phyloP scores from a whole-genome alignment of 2,888 invertebrate genomes.

The Pyrochroa serraticornis region DNA sequence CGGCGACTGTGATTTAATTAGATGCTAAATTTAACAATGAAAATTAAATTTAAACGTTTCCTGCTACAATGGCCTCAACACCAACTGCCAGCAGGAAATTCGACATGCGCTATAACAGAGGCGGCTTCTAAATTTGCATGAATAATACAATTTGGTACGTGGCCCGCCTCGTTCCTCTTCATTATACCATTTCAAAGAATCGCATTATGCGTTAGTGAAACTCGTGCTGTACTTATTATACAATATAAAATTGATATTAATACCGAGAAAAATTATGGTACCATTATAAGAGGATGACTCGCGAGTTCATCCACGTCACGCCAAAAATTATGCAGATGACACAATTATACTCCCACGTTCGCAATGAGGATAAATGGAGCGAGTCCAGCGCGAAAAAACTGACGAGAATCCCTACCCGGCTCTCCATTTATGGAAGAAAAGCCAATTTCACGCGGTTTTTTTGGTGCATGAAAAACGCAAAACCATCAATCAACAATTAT shows the following conservation, averaged over 20 bases:
- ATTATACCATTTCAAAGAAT: too few relatives aligned
- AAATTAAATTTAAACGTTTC: constrained; percentile 4
- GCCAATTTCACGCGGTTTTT: not conserved
- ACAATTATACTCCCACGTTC: constrained; percentile 8
- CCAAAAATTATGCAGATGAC: not conserved
- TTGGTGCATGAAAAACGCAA: constrained; percentile 7
- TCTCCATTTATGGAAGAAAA: not conserved
- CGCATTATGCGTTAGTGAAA: too few relatives aligned
- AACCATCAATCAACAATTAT: constrained; percentile 10
- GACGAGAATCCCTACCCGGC: not conserved
- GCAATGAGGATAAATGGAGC: constrained; percentile 7
- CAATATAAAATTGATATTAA: too few relatives aligned
- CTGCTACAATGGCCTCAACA: not conserved
- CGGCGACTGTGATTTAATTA: not conserved
- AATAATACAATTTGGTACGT: constrained; percentile 2
- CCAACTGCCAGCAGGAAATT: not conserved
- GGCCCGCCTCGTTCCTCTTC: not conserved
- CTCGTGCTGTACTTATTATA: too few relatives aligned
- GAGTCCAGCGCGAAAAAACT: not conserved
- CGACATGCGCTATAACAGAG: constrained; percentile 4
- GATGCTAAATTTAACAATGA: constrained; percentile 12
- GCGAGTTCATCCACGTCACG: too few relatives aligned
- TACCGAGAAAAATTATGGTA: too few relatives aligned
- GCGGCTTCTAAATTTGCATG: constrained; percentile 8
- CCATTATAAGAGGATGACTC: too few relatives aligned